phyloP scores from a whole-genome alignment of 2,888 invertebrate species.

The Caenorhabditis sp. region DNA sequence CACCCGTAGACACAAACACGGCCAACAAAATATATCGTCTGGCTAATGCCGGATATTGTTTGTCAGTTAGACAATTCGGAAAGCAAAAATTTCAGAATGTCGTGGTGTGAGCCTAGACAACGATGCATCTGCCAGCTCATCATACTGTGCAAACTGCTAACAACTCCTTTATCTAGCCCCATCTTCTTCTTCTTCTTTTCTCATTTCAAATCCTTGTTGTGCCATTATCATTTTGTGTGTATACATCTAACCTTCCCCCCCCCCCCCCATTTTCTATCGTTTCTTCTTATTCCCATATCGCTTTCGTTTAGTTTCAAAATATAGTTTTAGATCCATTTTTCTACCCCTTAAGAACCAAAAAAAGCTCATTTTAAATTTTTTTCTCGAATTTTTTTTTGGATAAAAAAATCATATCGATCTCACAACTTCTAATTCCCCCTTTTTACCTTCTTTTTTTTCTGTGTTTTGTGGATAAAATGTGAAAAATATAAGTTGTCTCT shows the following conservation, averaged over 20 bases:
- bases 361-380: not conserved
- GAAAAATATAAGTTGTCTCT: too few species aligned
- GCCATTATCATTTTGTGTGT: too few species aligned
- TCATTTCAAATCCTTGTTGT: too few species aligned
- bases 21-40: too few species aligned
- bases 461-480: not conserved
- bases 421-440: not conserved
- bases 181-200: too few species aligned
- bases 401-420: not conserved
- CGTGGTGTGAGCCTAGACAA: slow-evolving; percentile 60
- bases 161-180: not conserved
- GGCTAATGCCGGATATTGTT: too few species aligned
- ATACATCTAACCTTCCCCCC: not conserved
- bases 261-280: not conserved
- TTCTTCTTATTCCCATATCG: not conserved
- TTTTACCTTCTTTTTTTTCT: not conserved
- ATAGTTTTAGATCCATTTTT: too few species aligned
- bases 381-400: not conserved
- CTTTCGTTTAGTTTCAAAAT: not conserved
- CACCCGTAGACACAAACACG: too few species aligned
- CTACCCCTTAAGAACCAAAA: too few species aligned
- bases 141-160: slow-evolving; percentile 66
- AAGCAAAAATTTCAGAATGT: slow-evolving; percentile 34
- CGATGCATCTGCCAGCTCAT: slow-evolving; percentile 52
- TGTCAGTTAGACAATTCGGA: too few species aligned